phyloP scores from a whole-genome alignment of 2,888 invertebrate species.

The Sinodicranocentrus sp. region DNA sequence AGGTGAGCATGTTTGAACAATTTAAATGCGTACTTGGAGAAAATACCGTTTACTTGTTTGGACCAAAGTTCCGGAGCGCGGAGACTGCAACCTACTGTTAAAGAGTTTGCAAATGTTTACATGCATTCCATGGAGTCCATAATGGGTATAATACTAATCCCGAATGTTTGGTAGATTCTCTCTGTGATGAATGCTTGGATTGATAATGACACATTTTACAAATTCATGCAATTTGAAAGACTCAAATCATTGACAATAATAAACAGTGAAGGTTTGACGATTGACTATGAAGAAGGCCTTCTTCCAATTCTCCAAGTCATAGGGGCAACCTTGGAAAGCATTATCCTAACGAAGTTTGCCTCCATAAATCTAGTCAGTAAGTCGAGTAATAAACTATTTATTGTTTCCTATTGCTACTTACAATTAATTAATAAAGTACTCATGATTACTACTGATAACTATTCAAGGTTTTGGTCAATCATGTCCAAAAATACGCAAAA shows the following conservation, averaged over 20 bases:
- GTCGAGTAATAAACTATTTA: too few relatives aligned
- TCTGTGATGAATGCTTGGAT: conserved; percentile 77
- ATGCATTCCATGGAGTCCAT: too few relatives aligned
- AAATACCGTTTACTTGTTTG: too few relatives aligned
- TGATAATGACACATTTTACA: conserved; percentile 77
- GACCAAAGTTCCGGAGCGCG: too few relatives aligned
- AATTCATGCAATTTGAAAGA: conserved; percentile 76
- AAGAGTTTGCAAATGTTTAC: too few relatives aligned
- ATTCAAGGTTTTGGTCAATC: conserved; percentile 77
- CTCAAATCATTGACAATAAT: conserved; percentile 71
- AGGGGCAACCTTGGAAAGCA: conserved; percentile 77
- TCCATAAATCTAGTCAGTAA: conserved; percentile 77
- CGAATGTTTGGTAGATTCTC: conserved; percentile 72
- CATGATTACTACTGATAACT: conserved; percentile 20
- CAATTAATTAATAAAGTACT: not conserved
- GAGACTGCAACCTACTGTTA: too few relatives aligned
- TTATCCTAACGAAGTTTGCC: conserved; percentile 77
- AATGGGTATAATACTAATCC: not conserved
- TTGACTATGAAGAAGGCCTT: conserved; percentile 78
- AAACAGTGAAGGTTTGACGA: conserved; percentile 77
- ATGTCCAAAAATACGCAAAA: conserved; percentile 77
- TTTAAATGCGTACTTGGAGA: too few relatives aligned
- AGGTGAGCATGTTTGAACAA: too few relatives aligned
- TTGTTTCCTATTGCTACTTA: too few relatives aligned
- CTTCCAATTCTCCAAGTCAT: conserved; percentile 77